Evolutionary conservation across 2,113 vertebrate species (phyloP), one percentile per base, ranked within the genome.

Genomic region (Pterocles orientalis): DNA sequence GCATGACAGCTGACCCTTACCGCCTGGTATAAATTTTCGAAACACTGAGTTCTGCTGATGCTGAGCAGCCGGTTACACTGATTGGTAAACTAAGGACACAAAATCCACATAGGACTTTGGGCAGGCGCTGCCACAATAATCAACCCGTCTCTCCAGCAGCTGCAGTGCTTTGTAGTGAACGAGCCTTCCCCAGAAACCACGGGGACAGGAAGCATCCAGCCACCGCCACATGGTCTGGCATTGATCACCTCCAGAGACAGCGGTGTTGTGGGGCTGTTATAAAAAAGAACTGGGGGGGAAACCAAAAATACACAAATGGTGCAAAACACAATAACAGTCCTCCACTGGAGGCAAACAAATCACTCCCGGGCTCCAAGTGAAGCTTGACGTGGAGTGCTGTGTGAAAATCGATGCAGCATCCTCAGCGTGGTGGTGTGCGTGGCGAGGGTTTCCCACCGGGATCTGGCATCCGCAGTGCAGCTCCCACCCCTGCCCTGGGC

Each of bases 101-200:
- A 79, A 84, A 86, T 41, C 57, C 18, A 0, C 58, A 47, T 0
- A n/a, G 41, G 21, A 21, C 31, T 65, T 76, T 0, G 33, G 69
- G 68, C 41, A 80, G 79, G 21, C 2, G 0, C 45, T 72, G 69
- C 34, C 50, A 26, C 47, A 34, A 17, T n/a, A 50, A 70, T 60
- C 70, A 45, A 43, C 12, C 36, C 36, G 0, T 70, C 70, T 50
- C 53, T 66, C 25, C 87, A 93, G 28, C 54, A 86, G 47, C 51
- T 56, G 24, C n/a, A 57, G 39, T 5, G 48, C 77, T 76, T 82
- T 50, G 36, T 17, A 77, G 68, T 41, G 94, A 72, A 77, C 41
- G 23, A 90, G 18, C 7, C 73, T 65, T 12, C 23, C 23, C 18
- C 43, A 65, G 70, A 58, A 91, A 25, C 10, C 26, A 8, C 0